Percentiles rank a stretch among this genome's conserved stretches.
Evolutionary conservation across 1,140 invertebrate species (phyloP).

Genomic region (Trichonephila clavata): DNA sequence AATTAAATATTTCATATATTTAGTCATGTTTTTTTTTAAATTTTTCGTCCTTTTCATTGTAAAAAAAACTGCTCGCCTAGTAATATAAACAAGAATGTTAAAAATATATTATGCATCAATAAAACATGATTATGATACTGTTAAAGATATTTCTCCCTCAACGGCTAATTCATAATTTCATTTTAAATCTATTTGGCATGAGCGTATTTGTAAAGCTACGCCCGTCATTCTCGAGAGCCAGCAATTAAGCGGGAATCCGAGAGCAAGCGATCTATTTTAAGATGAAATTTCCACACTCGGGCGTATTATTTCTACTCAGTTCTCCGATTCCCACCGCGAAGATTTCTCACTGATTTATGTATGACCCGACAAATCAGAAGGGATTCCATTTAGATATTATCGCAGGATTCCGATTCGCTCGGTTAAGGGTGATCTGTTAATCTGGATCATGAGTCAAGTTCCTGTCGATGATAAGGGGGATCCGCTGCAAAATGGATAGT

Average conservation of each 20-base stretch:
- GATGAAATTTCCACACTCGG: background rate
- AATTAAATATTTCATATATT: no score
- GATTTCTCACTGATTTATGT: conserved; percentile 45
- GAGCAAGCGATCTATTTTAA: conserved; percentile 18
- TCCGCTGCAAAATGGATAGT: background rate
- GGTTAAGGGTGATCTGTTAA: conserved; percentile 38
- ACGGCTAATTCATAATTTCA: background rate
- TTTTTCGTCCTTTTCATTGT: no score
- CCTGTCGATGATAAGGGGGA: background rate
- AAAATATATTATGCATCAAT: no score
- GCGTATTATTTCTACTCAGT: conserved; percentile 39
- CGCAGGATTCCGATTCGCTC: conserved; percentile 22
- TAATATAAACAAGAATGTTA: no score
- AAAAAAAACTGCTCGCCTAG: no score
- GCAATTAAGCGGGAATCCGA: background rate
- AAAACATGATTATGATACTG: no score
- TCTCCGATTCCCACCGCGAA: conserved; percentile 36
- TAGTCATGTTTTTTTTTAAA: no score
- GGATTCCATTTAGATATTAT: conserved; percentile 53
- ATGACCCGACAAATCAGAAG: conserved; percentile 22
- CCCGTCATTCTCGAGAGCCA: background rate
- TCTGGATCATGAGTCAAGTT: conserved; percentile 31
- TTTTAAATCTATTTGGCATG: background rate
- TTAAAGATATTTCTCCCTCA: background rate
- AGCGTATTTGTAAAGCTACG: background rate